phyloP scores from a whole-genome alignment of 2,888 invertebrate genomes.

The Diogma glabrata region DNA sequence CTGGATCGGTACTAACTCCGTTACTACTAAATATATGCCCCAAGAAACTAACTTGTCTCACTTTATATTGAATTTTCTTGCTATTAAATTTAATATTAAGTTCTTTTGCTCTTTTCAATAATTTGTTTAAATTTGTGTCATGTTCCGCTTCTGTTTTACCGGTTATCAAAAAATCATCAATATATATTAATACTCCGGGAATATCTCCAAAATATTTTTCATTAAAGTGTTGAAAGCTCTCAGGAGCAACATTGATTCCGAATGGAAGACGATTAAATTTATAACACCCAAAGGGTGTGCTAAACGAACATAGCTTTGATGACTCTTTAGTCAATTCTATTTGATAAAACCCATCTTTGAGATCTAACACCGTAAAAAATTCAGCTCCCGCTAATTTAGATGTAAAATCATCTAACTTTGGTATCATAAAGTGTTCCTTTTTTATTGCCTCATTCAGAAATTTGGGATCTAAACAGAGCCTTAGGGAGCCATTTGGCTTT shows the following conservation, averaged over 20 bases:
- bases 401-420: too few relatives aligned
- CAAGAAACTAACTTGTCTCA: slow-evolving; percentile 14
- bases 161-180: slow-evolving; percentile 15
- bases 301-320: background rate
- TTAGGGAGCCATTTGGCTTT: too few relatives aligned
- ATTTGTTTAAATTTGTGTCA: slow-evolving; percentile 12
- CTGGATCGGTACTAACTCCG: background rate
- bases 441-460: too few relatives aligned
- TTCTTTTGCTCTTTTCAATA: slow-evolving; percentile 11
- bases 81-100: slow-evolving; percentile 14
- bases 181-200: slow-evolving; percentile 13
- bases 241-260: background rate
- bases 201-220: background rate
- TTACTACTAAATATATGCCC: slow-evolving; percentile 12
- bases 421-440: too few relatives aligned
- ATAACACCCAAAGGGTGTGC: background rate
- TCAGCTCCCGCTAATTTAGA: too few relatives aligned
- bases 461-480: too few relatives aligned
- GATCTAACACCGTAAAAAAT: too few relatives aligned
- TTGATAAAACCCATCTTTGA: too few relatives aligned
- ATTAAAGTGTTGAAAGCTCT: background rate
- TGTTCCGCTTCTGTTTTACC: slow-evolving; percentile 13
- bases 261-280: background rate
- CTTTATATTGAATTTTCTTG: slow-evolving; percentile 15
- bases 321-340: too few relatives aligned